Evolutionary conservation across 2,888 invertebrate species (phyloP), one percentile per base, ranked within the genome.

Genomic region (Molanna angustata): DNA sequence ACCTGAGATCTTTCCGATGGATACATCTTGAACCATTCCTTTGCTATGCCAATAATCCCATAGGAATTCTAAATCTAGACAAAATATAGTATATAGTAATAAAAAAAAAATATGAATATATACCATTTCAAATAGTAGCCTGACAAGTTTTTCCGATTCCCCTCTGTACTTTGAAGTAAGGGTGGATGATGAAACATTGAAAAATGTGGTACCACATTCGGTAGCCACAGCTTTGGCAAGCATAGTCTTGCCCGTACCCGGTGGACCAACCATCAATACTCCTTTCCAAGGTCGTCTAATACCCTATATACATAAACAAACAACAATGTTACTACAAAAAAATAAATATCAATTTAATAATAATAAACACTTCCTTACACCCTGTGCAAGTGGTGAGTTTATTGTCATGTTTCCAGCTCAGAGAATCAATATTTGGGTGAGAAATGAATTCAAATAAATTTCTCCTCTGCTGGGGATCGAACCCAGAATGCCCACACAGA

Each of bases 151-250:
- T 74, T 99, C 98, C 0, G 95, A 95, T 77, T 99, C 99, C n/a
- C 99, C 99, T 49, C 96, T 82, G 74, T 95, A 99, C 74, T 99
- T 99, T 16, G 95, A 96, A n/a, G 96, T 95, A 56, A 99, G 81
- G 0, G 95, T 95, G 1, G 96, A 94, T 0, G 96, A 94, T 11
- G 96, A 95, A 1, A 99, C 95, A 72, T 96, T 93, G 70, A 98
- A 95, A 75, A 96, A 97, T 0, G 97, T 97, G 44, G 97, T 94
- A 20, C 92, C 91, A 72, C 97, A 98, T 78, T 99, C 97, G 0
- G 96, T 97, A 52, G 98, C 98, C 4, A 98, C 97, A 1, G 98
- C 98, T 73, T 97, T 96, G 3, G 96, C 96, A 42, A 97, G 76
- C 88, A 97, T 90, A 0, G 96, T 97, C 79, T 97, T 97, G 14